These are phyloP conservation scores for Drosophila nannoptera DNA, from an alignment of 1,140 invertebrate genomes.

Conservation along the genomic window DNA sequence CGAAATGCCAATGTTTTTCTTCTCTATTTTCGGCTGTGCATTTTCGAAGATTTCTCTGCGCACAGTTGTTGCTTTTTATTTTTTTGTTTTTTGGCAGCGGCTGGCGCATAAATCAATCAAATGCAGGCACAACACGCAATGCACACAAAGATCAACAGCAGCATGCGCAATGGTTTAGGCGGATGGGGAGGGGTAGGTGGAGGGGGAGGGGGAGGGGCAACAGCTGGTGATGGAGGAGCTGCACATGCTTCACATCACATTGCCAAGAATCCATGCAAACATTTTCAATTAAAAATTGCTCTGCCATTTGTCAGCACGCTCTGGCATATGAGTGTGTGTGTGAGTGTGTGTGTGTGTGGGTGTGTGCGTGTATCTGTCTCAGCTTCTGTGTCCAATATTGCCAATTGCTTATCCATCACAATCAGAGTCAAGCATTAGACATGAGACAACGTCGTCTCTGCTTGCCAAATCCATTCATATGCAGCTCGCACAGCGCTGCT, in stretches of 20 bases:
- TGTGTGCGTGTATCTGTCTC: slow-evolving; percentile 10
- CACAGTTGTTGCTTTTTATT: slow-evolving; percentile 14
- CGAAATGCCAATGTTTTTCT: slow-evolving; percentile 3
- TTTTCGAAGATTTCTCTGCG: slow-evolving; percentile 24
- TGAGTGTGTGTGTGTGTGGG: too few relatives aligned
- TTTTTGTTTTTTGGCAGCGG: slow-evolving; percentile 30
- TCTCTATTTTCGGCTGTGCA: not conserved
- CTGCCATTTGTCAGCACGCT: slow-evolving; percentile 65
- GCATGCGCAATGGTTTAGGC: not conserved
- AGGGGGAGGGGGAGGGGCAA: not conserved
- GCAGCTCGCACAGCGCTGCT: slow-evolving; percentile 34
- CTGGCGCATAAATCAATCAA: slow-evolving; percentile 71
- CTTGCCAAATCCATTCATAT: slow-evolving; percentile 57
- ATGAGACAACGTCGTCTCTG: slow-evolving; percentile 48
- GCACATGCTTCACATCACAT: slow-evolving; percentile 51
- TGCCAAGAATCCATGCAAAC: slow-evolving; percentile 72
- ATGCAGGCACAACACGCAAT: slow-evolving; percentile 67
- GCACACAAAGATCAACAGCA: slow-evolving; percentile 46
- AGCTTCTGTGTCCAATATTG: slow-evolving; percentile 27
- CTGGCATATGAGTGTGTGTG: too few relatives aligned
- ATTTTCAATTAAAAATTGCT: slow-evolving; percentile 75
- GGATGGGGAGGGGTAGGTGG: not conserved
- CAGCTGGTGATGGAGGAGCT: not conserved
- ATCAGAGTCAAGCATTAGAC: slow-evolving; percentile 64
- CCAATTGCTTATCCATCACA: slow-evolving; percentile 74